phyloP scores from a whole-genome alignment of 2,113 vertebrate species.

The Jaculus jaculus region DNA sequence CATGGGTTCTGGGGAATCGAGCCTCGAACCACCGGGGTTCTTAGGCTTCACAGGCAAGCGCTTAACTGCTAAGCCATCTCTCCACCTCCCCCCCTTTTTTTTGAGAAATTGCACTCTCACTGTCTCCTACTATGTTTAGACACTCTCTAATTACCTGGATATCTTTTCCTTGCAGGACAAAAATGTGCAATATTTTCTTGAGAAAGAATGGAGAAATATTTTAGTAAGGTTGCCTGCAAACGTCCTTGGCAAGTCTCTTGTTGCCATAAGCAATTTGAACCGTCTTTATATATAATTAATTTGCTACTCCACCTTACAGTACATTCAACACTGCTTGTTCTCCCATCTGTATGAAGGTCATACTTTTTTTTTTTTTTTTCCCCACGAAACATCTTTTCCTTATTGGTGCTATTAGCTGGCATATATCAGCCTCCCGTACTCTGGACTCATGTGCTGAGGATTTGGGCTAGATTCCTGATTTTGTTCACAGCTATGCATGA shows the following conservation, averaged over 20 bases:
- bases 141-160: neutral
- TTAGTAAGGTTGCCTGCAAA: neutral
- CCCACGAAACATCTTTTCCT: neutral
- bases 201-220: slow-evolving; percentile 33
- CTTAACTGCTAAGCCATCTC: no score
- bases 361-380: slow-evolving; percentile 38
- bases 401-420: slow-evolving; percentile 14
- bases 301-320: slow-evolving; percentile 16
- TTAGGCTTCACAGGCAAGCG: no score
- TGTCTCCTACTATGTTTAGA: no score
- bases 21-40: no score
- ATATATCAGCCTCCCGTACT: neutral
- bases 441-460: neutral
- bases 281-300: slow-evolving; percentile 59
- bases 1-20: no score
- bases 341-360: slow-evolving; percentile 11
- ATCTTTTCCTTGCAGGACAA: neutral
- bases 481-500: neutral
- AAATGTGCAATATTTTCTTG: slow-evolving; percentile 30
- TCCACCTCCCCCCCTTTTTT: no score
- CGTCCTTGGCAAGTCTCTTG: slow-evolving; percentile 46
- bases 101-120: neutral
- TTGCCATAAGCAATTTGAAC: slow-evolving; percentile 47
- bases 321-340: slow-evolving; percentile 7
- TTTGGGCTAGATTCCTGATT: neutral